Conservation (phyloP, 2,888 invertebrate genomes). For the Willowsia nigromaculata region DNA sequence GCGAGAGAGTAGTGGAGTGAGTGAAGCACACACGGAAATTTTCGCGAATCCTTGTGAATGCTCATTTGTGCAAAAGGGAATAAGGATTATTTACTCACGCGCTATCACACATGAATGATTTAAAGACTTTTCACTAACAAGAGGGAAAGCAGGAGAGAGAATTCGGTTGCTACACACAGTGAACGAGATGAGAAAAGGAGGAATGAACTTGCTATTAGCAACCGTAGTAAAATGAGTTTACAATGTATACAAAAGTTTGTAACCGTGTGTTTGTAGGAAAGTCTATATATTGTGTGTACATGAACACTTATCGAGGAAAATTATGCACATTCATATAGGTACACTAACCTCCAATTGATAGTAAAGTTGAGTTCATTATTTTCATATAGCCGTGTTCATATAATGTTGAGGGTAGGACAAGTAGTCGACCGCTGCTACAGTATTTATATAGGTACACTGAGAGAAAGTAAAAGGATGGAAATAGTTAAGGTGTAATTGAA, state of each 20-base stretch:
- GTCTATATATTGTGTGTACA: not conserved
- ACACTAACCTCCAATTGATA: not conserved
- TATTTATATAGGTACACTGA: no score
- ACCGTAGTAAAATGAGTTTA: not conserved
- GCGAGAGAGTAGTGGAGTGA: not conserved
- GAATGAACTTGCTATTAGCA: conserved; percentile 29
- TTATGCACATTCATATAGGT: not conserved
- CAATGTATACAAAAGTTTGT: not conserved
- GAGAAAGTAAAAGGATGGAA: conserved; percentile 40
- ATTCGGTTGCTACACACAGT: not conserved
- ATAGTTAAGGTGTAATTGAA: conserved; percentile 63
- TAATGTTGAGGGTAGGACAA: no score
- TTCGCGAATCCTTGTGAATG: conserved; percentile 70
- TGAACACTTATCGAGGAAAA: not conserved
- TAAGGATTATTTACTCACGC: conserved; percentile 73
- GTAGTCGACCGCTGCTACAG: no score
- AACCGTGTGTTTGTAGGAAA: no score
- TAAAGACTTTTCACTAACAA: conserved; percentile 72
- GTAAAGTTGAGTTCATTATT: not conserved
- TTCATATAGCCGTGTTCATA: no score
- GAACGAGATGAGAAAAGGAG: not conserved
- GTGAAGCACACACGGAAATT: conserved; percentile 27
- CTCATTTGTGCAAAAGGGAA: conserved; percentile 72
- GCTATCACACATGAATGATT: conserved; percentile 72
- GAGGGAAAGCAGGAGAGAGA: not conserved